phyloP scores from a whole-genome alignment of 2,888 invertebrate genomes.

The Sinopyrophorus schimmeli region DNA sequence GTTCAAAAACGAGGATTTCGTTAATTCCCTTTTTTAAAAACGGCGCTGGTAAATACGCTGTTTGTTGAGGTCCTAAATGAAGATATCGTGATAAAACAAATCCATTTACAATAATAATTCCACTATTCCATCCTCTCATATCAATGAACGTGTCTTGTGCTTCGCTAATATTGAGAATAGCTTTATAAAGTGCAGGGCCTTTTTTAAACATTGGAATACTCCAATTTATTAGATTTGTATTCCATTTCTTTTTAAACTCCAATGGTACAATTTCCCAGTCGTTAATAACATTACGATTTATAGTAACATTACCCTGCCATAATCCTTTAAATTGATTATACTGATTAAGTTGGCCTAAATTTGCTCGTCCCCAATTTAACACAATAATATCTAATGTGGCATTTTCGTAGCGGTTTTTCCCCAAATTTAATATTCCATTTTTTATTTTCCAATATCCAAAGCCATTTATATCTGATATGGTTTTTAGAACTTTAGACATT shows the following conservation, averaged over 20 bases:
- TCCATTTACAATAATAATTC: slow-evolving; percentile 81
- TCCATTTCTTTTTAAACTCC: slow-evolving; percentile 56
- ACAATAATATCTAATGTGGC: slow-evolving; percentile 54
- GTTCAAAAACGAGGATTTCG: slow-evolving; percentile 51
- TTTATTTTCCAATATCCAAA: slow-evolving; percentile 54
- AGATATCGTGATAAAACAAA: slow-evolving; percentile 87
- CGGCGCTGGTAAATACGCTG: slow-evolving; percentile 80
- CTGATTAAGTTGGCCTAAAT: slow-evolving; percentile 54
- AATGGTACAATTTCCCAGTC: slow-evolving; percentile 57
- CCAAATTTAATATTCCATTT: slow-evolving; percentile 39
- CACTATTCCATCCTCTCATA: slow-evolving; percentile 83
- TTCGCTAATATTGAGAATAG: slow-evolving; percentile 55
- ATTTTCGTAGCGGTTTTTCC: slow-evolving; percentile 29
- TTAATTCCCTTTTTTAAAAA: slow-evolving; percentile 62
- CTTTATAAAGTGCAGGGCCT: slow-evolving; percentile 63
- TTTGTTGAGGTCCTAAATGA: slow-evolving; percentile 78
- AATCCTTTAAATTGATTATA: slow-evolving; percentile 54
- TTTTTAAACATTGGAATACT: slow-evolving; percentile 37
- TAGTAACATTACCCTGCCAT: slow-evolving; percentile 53
- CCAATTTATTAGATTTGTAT: slow-evolving; percentile 49
- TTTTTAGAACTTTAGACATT: slow-evolving; percentile 48
- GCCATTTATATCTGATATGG: slow-evolving; percentile 44
- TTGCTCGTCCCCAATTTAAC: slow-evolving; percentile 84
- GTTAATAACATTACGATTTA: slow-evolving; percentile 51
- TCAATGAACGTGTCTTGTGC: slow-evolving; percentile 77